Percentiles rank a stretch among this genome's conserved stretches.
Evolutionary conservation across 2,113 vertebrate genomes (phyloP).

Genomic region (Shinisaurus crocodilurus): DNA sequence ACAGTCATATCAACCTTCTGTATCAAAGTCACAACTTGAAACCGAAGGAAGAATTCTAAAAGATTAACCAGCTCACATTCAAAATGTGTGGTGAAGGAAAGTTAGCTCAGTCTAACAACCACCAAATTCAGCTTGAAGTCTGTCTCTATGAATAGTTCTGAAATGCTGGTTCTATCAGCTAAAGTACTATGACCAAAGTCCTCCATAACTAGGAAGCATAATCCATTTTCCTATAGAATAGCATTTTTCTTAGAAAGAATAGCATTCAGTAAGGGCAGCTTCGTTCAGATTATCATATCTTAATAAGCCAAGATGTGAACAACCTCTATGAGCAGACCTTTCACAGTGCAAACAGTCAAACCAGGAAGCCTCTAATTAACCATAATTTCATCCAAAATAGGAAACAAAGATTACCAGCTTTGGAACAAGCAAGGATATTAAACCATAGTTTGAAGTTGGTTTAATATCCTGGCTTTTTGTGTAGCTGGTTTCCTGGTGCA

Average conservation of each 20-base stretch:
- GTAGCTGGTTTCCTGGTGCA: background rate
- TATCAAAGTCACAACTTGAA: constrained; percentile 84
- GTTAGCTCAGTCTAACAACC: constrained; percentile 19
- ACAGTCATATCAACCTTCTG: constrained; percentile 79
- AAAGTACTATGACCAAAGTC: background rate
- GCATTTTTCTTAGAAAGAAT: constrained; percentile 15
- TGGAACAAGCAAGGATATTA: background rate
- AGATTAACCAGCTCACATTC: constrained; percentile 79
- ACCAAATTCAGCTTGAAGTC: constrained; percentile 34
- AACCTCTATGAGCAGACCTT: background rate
- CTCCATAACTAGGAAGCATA: background rate
- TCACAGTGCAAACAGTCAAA: background rate
- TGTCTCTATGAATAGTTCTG: constrained; percentile 47
- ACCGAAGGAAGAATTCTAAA: constrained; percentile 78
- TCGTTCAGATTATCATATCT: background rate
- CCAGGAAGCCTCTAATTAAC: background rate
- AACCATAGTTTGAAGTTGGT: background rate
- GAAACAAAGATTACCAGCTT: background rate
- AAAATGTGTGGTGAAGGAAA: constrained; percentile 49
- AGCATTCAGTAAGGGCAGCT: background rate
- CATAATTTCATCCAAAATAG: background rate
- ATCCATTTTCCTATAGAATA: background rate
- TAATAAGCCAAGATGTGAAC: background rate
- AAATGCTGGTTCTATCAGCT: constrained; percentile 25
- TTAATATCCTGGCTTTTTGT: background rate